Percentiles rank a stretch among this genome's conserved stretches.
Conservation (phyloP, 2,113 vertebrate species). For the Pao palembangensis region DNA sequence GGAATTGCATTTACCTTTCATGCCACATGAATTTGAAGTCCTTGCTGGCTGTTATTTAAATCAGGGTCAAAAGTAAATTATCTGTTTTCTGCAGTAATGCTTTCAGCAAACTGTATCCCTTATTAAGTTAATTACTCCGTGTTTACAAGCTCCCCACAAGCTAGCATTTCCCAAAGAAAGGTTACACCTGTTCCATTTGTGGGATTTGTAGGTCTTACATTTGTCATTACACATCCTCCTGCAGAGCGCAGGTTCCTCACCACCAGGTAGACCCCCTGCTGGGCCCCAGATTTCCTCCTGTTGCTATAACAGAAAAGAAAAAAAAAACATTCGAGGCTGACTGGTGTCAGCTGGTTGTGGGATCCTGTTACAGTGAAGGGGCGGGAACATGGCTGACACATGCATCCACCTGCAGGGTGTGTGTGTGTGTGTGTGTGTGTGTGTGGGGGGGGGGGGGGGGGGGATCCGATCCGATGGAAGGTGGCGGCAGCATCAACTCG, state of each 20-base stretch:
- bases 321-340: conserved; percentile 12
- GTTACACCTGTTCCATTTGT: conserved; percentile 61
- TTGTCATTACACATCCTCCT: conserved; percentile 59
- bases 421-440: conserved; percentile 59
- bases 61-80: conserved; percentile 33
- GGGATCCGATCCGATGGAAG: conserved; percentile 65
- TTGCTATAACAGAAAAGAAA: conserved; percentile 28
- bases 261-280: conserved; percentile 55
- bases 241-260: conserved; percentile 60
- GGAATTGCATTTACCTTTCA: conserved; percentile 52
- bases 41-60: conserved; percentile 58
- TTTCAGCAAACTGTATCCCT: conserved; percentile 58
- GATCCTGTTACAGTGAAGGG: conserved; percentile 44
- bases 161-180: conserved; percentile 62
- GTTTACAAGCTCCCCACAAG: conserved; percentile 51
- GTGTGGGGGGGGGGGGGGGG: conserved; percentile 64
- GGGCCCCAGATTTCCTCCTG: conserved; percentile 55
- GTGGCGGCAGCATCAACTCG: conserved; percentile 69
- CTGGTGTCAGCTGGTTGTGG: conserved; percentile 40
- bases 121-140: conserved; percentile 65
- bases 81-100: conserved; percentile 46
- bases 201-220: conserved; percentile 53
- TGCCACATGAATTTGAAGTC: conserved; percentile 21
- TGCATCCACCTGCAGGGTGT: conserved; percentile 50
- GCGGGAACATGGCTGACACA: conserved; percentile 59